Evolutionary conservation across 2,113 vertebrate species (phyloP).

Genomic region (Dipodomys stephensi): DNA sequence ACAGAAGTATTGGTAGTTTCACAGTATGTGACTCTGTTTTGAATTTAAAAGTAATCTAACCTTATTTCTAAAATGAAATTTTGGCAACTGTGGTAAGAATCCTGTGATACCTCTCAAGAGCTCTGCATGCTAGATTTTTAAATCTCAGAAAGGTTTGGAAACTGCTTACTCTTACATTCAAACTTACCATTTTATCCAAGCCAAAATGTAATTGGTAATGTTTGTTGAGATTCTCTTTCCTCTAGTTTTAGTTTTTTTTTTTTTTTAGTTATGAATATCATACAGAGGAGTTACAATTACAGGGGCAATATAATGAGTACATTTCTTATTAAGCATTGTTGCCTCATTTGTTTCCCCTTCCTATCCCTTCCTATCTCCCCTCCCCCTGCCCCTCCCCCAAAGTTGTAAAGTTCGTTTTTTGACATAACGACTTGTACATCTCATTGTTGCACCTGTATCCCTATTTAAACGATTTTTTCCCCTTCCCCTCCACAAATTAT

Average conservation of each 20-base stretch:
- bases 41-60: neutral
- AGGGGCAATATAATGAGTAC: too few relatives aligned
- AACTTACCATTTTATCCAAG: conserved; percentile 67
- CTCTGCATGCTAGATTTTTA: conserved; percentile 57
- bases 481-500: too few relatives aligned
- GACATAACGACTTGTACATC: too few relatives aligned
- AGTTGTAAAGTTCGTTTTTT: too few relatives aligned
- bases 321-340: too few relatives aligned
- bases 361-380: too few relatives aligned
- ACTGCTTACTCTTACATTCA: conserved; percentile 74
- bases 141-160: conserved; percentile 75
- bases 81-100: neutral
- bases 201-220: conserved; percentile 51
- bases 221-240: conserved; percentile 68
- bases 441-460: too few relatives aligned
- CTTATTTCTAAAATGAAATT: neutral
- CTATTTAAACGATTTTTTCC: too few relatives aligned
- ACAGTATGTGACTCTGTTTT: neutral
- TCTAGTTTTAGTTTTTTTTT: conserved; percentile 72
- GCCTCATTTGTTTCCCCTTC: too few relatives aligned
- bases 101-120: conserved; percentile 46
- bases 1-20: neutral
- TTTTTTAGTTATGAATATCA: too few relatives aligned
- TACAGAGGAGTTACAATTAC: too few relatives aligned
- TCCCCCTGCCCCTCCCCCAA: too few relatives aligned